A percentile compares a stretch with the other conserved stretches of the same genome.
Evolutionary conservation across 2,113 vertebrate genomes (phyloP).

Genomic region (Pholis gunnellus): DNA sequence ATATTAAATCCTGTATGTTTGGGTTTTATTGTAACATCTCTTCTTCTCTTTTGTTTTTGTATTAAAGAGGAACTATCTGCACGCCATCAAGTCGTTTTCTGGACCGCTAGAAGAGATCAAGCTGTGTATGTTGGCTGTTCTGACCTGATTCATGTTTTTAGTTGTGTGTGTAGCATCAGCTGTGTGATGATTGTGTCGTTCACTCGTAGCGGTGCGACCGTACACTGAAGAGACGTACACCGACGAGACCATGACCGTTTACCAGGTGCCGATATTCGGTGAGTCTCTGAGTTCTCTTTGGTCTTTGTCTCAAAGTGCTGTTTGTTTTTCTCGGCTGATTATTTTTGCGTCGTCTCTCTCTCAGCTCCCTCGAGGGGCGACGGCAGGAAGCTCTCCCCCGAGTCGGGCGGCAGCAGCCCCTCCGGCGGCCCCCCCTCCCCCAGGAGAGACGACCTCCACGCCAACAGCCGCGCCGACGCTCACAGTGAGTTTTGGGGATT

Average conservation of each 20-base stretch:
- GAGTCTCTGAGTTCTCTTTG: conserved; percentile 25
- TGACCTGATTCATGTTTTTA: not conserved
- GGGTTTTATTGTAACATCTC: not conserved
- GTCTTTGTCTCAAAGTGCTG: not conserved
- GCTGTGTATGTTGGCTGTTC: conserved; percentile 71
- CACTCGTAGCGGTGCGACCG: conserved; percentile 76
- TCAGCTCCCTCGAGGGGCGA: conserved; percentile 43
- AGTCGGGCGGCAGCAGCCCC: conserved; percentile 40
- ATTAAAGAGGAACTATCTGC: conserved; percentile 76
- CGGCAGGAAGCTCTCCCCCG: not conserved
- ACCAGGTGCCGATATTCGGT: conserved; percentile 91
- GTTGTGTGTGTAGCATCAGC: not conserved
- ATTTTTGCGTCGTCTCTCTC: not conserved
- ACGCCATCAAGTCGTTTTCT: conserved; percentile 82
- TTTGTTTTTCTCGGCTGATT: not conserved
- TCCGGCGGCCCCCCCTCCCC: conserved; percentile 15
- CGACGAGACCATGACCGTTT: conserved; percentile 85
- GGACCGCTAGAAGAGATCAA: conserved; percentile 81
- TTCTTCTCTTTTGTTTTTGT: not conserved
- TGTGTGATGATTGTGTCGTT: not conserved
- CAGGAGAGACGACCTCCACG: not conserved
- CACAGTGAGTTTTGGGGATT: conserved; percentile 27
- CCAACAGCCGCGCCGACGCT: not conserved
- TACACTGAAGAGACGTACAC: conserved; percentile 70
- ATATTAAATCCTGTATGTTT: not conserved